A percentile compares a stretch with the other conserved stretches of the same genome.
Evolutionary conservation across 2,797 vertebrate species (phyloP).

Genomic region (Iguana delicatissima): DNA sequence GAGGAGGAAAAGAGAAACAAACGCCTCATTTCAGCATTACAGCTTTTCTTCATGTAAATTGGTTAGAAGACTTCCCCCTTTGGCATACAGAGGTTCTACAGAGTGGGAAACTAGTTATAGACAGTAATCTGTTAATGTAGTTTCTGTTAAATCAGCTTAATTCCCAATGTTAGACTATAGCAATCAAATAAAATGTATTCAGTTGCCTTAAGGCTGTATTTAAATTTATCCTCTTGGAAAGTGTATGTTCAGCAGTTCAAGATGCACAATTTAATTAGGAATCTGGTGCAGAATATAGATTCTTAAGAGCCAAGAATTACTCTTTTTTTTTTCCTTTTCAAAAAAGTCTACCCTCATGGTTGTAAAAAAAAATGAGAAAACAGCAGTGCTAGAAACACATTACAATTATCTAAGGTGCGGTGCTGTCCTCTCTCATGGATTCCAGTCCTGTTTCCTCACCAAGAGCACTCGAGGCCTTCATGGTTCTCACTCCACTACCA

Average conservation of each 20-base stretch:
- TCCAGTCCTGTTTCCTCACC: background rate
- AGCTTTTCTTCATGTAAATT: background rate
- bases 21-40: background rate
- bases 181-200: background rate
- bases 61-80: background rate
- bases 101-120: background rate
- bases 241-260: background rate
- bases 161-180: background rate
- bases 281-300: background rate
- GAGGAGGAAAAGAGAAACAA: background rate
- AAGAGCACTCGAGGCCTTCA: background rate
- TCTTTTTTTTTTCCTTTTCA: background rate
- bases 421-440: background rate
- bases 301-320: background rate
- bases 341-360: background rate
- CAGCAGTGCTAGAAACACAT: background rate
- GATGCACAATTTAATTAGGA: background rate
- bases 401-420: background rate
- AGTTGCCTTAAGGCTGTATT: background rate
- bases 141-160: background rate
- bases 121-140: background rate
- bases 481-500: background rate
- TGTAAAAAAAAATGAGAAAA: background rate
- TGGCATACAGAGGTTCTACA: background rate
- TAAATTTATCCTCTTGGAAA: conserved; percentile 11